phyloP scores from a whole-genome alignment of 2,797 vertebrate species.

The Mormyrops attenuatus region DNA sequence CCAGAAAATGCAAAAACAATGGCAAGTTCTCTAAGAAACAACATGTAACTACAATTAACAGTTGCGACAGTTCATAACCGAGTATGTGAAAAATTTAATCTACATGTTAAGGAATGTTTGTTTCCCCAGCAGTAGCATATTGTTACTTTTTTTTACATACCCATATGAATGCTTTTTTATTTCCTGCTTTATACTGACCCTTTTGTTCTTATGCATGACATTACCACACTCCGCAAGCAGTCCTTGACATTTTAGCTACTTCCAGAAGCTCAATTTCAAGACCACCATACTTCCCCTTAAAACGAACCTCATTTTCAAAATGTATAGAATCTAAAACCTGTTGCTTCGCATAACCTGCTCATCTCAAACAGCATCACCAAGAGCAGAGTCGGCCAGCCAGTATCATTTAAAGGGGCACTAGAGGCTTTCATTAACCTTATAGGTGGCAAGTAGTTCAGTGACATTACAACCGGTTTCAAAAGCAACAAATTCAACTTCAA shows the following conservation, averaged over 20 bases:
- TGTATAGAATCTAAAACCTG: background rate
- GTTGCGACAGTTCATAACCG: background rate
- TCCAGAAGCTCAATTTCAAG: background rate
- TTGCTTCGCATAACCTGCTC: background rate
- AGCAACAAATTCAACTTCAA: background rate
- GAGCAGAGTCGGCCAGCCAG: background rate
- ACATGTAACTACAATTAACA: background rate
- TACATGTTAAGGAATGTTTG: conserved; percentile 1
- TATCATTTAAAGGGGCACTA: background rate
- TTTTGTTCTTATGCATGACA: background rate
- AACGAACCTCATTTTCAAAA: background rate
- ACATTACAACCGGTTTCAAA: background rate
- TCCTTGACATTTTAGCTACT: background rate
- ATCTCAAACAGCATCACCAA: background rate
- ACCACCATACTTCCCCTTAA: background rate
- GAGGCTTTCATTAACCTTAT: background rate
- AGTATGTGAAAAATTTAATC: background rate
- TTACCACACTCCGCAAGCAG: background rate
- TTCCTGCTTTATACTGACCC: background rate
- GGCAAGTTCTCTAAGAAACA: background rate
- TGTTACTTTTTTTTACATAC: background rate
- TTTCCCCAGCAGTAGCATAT: background rate
- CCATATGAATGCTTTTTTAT: background rate
- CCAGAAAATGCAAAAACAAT: background rate
- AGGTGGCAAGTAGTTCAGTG: background rate